A percentile compares a stretch with the other conserved stretches of the same genome.
These are phyloP conservation scores for Dryomyza anilis DNA, from an alignment of 2,888 invertebrate genomes.

Conservation along the genomic window DNA sequence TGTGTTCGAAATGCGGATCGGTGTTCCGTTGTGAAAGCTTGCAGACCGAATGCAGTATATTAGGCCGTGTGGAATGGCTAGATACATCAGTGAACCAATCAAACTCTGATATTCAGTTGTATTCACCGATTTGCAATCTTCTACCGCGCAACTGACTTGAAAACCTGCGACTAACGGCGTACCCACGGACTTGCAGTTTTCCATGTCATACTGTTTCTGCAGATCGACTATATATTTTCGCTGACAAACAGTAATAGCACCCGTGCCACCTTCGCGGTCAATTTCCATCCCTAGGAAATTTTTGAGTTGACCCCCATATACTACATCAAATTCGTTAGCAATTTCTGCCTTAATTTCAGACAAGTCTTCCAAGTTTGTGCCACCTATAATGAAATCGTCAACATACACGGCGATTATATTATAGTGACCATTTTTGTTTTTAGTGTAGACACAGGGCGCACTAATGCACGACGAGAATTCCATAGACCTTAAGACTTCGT, in stretches of 20 bases:
- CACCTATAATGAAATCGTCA: constrained; percentile 27
- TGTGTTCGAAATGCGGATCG: constrained; percentile 30
- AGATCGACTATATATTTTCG: constrained; percentile 9
- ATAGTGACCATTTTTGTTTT: neutral
- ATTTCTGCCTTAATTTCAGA: constrained; percentile 1
- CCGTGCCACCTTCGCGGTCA: constrained; percentile 13
- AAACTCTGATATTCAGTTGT: constrained; percentile 28
- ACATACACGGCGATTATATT: constrained; percentile 24
- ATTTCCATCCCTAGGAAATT: constrained; percentile 28
- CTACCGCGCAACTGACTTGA: constrained; percentile 21
- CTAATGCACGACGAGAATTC: constrained; percentile 14
- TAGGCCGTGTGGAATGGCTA: constrained; percentile 30
- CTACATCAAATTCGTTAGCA: constrained; percentile 2
- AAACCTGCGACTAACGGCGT: constrained; percentile 29
- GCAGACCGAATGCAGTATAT: constrained; percentile 29
- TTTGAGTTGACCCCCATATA: constrained; percentile 23
- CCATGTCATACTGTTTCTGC: constrained; percentile 24
- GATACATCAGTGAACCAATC: constrained; percentile 32
- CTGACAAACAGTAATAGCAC: constrained; percentile 1
- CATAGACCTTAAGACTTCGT: constrained; percentile 5
- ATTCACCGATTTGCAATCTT: constrained; percentile 16
- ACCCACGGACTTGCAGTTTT: constrained; percentile 14
- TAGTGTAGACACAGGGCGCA: constrained; percentile 18
- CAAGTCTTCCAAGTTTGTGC: constrained; percentile 11
- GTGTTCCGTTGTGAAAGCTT: constrained; percentile 30